A percentile compares a stretch with the other conserved stretches of the same genome.
Conservation (phyloP, 1,140 invertebrate genomes). For the Tetramorium simillimum region DNA sequence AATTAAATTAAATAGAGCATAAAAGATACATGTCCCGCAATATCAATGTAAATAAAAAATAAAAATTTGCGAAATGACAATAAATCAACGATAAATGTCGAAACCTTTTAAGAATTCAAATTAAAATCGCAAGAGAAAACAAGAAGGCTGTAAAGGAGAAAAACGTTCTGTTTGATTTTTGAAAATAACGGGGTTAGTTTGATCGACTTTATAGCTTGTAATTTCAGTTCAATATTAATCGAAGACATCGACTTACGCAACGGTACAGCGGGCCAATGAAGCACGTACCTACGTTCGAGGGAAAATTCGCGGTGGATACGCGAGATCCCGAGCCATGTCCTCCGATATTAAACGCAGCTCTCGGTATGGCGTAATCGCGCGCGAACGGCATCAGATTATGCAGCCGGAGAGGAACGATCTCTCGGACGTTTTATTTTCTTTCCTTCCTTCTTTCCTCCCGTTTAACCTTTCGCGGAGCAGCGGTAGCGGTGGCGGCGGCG, state of each 20-base stretch:
- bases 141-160: background rate
- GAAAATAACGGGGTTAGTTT: conserved; percentile 17
- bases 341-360: conserved; percentile 40
- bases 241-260: conserved; percentile 19
- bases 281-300: background rate
- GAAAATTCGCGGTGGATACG: conserved; percentile 23
- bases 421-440: conserved; percentile 20
- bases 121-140: background rate
- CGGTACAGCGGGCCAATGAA: background rate
- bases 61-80: background rate
- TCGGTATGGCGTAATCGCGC: conserved; percentile 22
- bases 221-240: conserved; percentile 31
- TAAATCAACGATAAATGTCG: background rate
- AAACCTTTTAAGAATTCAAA: background rate
- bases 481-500: background rate
- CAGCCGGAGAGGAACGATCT: conserved; percentile 34
- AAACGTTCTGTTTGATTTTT: background rate
- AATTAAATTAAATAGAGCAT: background rate
- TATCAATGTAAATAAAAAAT: background rate
- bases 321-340: conserved; percentile 19
- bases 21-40: background rate
- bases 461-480: conserved; percentile 40
- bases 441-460: conserved; percentile 14
- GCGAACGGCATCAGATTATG: conserved; percentile 50
- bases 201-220: background rate